A percentile compares a stretch with the other conserved stretches of the same genome.
Evolutionary conservation across 2,888 invertebrate species (phyloP).

Genomic region (Celastrina argiolus): DNA sequence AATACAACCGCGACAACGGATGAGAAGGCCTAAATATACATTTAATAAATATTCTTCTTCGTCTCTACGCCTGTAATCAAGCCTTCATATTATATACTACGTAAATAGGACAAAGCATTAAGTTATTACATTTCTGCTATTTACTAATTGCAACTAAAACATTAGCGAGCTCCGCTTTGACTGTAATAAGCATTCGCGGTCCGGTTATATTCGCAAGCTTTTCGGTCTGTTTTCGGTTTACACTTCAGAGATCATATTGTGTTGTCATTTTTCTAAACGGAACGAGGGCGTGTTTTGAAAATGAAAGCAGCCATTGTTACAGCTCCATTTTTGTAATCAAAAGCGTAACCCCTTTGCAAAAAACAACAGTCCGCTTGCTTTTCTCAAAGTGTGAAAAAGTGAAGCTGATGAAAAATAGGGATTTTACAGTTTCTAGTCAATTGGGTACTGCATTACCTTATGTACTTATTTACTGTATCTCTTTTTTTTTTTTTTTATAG

Average conservation of each 20-base stretch:
- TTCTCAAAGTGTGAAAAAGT: not conserved
- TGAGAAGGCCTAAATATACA: too few species aligned
- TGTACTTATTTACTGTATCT: too few species aligned
- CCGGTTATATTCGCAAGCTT: constrained; percentile 5
- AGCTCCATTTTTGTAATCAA: constrained; percentile 21
- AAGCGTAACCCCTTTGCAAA: constrained; percentile 20
- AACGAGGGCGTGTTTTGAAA: constrained; percentile 21
- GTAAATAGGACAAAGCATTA: not conserved
- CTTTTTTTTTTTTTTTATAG: too few species aligned
- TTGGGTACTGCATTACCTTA: too few species aligned
- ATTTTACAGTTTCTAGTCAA: too few species aligned
- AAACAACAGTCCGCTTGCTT: not conserved
- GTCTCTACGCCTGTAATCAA: too few species aligned
- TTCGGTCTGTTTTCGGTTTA: constrained; percentile 20
- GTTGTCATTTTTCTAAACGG: constrained; percentile 21
- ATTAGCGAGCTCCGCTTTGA: constrained; percentile 38
- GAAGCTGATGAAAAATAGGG: not conserved
- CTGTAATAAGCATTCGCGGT: constrained; percentile 7
- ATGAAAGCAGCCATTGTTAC: constrained; percentile 20
- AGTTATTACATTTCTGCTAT: not conserved
- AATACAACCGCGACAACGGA: too few species aligned
- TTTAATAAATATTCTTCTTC: too few species aligned
- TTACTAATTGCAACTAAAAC: constrained; percentile 1
- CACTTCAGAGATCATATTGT: constrained; percentile 18
- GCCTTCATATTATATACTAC: too few species aligned